phyloP scores from a whole-genome alignment of 2,888 invertebrate species.

The Pristionchus fissidentatus region DNA sequence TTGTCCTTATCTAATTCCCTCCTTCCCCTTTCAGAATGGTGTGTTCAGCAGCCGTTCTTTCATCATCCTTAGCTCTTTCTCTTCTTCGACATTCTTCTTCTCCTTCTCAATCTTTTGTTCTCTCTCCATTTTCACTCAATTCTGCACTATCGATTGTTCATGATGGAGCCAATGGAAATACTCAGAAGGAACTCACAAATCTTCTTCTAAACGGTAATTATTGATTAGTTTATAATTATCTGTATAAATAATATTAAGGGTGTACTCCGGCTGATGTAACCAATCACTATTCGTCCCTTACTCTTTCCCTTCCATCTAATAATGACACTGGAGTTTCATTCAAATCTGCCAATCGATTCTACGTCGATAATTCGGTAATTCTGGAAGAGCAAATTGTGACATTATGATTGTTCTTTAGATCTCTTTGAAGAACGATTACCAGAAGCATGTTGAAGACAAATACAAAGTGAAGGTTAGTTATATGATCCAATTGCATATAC shows the following conservation, averaged over 20 bases:
- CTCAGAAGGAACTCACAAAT: conserved; percentile 25
- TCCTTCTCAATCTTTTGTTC: conserved; percentile 21
- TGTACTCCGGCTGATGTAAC: background rate
- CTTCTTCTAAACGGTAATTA: background rate
- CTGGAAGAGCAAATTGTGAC: background rate
- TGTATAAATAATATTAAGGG: background rate
- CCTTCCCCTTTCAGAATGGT: background rate
- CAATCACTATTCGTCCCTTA: background rate
- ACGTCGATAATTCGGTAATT: background rate
- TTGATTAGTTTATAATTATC: background rate
- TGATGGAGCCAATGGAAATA: conserved; percentile 10
- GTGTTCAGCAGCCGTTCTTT: background rate
- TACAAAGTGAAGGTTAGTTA: conserved; percentile 51
- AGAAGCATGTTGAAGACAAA: conserved; percentile 51
- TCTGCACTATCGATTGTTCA: conserved; percentile 1
- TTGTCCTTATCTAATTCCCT: too few relatives aligned
- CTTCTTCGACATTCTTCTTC: conserved; percentile 27
- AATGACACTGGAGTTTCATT: background rate
- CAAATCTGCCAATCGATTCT: conserved; percentile 5
- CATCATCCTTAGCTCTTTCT: conserved; percentile 2
- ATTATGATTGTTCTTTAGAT: background rate
- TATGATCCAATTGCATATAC: conserved; percentile 49
- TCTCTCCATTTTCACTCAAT: conserved; percentile 17
- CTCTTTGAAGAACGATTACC: conserved; percentile 52
- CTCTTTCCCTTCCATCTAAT: background rate